phyloP scores from a whole-genome alignment of 1,140 invertebrate genomes.

The Lucilia sericata region DNA sequence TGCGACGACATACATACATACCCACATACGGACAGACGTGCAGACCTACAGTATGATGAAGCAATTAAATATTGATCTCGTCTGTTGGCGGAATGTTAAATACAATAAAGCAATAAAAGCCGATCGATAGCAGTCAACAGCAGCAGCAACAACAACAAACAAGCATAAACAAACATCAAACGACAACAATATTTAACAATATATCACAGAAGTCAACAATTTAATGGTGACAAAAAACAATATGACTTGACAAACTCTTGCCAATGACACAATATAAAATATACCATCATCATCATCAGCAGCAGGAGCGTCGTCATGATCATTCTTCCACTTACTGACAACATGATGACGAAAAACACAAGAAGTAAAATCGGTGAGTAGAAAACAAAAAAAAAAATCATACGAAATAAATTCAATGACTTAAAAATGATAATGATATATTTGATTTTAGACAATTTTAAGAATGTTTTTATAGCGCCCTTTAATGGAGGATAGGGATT shows the following conservation, averaged over 20 bases:
- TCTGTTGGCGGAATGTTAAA: constrained; percentile 42
- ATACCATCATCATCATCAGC: neutral
- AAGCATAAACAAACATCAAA: neutral
- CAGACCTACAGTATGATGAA: constrained; percentile 12
- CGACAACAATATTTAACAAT: constrained; percentile 37
- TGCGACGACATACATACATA: neutral
- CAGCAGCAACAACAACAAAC: neutral
- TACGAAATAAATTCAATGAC: neutral
- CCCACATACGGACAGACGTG: neutral
- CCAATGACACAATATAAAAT: constrained; percentile 5
- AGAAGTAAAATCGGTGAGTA: neutral
- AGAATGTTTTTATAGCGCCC: constrained; percentile 1
- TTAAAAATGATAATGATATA: constrained; percentile 22
- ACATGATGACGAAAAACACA: neutral
- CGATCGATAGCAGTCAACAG: neutral
- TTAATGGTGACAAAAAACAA: constrained; percentile 43
- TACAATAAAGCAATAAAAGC: constrained; percentile 47
- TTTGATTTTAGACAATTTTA: neutral
- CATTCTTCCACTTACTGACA: neutral
- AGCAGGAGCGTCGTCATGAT: no score
- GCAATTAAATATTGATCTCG: constrained; percentile 49
- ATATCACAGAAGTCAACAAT: constrained; percentile 37
- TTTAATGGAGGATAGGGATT: neutral
- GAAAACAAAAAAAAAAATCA: neutral
- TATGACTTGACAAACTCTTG: constrained; percentile 38